phyloP scores from a whole-genome alignment of 2,888 invertebrate genomes.

The Onthophagus sagittarius region DNA sequence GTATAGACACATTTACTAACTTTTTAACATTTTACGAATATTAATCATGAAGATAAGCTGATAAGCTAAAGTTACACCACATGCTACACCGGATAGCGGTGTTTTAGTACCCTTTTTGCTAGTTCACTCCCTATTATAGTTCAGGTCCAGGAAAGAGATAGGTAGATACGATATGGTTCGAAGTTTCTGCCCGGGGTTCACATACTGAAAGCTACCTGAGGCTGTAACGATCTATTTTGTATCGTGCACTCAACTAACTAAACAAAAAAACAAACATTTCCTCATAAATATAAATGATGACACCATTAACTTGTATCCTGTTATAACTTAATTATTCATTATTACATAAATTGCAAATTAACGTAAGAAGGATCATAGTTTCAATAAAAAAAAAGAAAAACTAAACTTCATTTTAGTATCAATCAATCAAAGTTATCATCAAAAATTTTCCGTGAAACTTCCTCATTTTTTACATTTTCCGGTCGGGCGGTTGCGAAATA shows the following conservation, averaged over 20 bases:
- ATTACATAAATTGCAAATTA: too few relatives aligned
- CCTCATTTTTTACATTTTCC: too few relatives aligned
- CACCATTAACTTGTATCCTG: too few relatives aligned
- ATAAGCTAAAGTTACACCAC: background rate
- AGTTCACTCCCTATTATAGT: background rate
- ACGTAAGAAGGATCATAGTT: too few relatives aligned
- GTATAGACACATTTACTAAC: too few relatives aligned
- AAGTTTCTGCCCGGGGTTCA: background rate
- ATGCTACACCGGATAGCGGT: background rate
- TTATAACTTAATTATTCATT: too few relatives aligned
- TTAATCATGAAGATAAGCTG: background rate
- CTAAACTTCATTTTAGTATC: too few relatives aligned
- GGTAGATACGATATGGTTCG: background rate
- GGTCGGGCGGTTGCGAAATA: too few relatives aligned
- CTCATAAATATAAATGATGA: too few relatives aligned
- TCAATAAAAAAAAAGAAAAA: too few relatives aligned
- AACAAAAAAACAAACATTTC: background rate
- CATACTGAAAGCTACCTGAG: background rate
- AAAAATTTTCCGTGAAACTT: too few relatives aligned
- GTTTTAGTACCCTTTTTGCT: background rate
- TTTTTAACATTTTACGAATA: background rate
- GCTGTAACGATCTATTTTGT: background rate
- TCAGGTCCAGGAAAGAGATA: background rate
- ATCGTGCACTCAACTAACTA: background rate
- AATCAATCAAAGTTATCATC: too few relatives aligned